phyloP scores from a whole-genome alignment of 2,888 invertebrate species.

The Rosalia funebris region DNA sequence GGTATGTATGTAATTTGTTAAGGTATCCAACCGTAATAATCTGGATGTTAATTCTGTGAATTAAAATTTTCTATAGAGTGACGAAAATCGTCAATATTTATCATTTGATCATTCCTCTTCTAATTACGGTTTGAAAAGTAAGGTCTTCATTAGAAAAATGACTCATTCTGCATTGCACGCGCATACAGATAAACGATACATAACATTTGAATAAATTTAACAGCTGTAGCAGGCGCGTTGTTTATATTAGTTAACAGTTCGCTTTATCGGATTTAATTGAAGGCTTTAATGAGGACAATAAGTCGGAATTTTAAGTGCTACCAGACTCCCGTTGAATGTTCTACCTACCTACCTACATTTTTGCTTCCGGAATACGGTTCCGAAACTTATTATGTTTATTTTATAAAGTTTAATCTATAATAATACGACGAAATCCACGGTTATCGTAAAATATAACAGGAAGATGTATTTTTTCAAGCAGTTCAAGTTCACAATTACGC shows the following conservation, averaged over 20 bases:
- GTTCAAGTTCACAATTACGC: no score
- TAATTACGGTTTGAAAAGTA: constrained; percentile 1
- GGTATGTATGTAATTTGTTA: background rate
- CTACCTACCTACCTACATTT: no score
- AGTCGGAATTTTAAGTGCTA: constrained; percentile 8
- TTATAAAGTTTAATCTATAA: no score
- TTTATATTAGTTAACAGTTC: constrained; percentile 13
- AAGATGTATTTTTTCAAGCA: no score
- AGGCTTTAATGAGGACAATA: constrained; percentile 14
- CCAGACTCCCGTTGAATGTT: no score
- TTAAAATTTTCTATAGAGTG: constrained; percentile 3
- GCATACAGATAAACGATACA: background rate
- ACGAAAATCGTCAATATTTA: constrained; percentile 6
- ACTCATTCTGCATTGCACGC: constrained; percentile 8
- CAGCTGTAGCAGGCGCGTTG: constrained; percentile 14
- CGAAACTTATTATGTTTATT: no score
- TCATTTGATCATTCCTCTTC: constrained; percentile 6
- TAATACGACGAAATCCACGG: no score
- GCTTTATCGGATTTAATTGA: constrained; percentile 17
- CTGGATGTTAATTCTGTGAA: background rate
- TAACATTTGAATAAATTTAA: background rate
- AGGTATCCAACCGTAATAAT: constrained; percentile 11
- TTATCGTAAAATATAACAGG: no score
- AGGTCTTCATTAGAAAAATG: constrained; percentile 6
- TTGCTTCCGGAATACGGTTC: no score